phyloP scores from a whole-genome alignment of 2,797 vertebrate genomes.

The Fundulus diaphanus region DNA sequence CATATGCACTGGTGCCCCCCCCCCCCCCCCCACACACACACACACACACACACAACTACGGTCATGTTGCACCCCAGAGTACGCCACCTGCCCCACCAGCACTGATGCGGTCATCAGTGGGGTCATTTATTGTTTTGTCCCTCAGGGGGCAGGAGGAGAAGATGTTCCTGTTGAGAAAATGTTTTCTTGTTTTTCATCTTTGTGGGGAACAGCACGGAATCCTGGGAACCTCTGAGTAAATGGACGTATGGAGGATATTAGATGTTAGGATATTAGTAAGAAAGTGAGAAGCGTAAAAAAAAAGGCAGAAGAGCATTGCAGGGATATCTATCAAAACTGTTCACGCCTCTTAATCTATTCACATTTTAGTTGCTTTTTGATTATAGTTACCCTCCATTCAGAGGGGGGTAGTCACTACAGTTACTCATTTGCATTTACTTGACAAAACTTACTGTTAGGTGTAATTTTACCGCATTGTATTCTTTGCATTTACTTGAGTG shows the following conservation, averaged over 20 bases:
- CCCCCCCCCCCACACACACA: conserved; percentile 33
- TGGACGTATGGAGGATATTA: background rate
- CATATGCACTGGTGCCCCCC: conserved; percentile 12
- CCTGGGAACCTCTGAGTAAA: conserved; percentile 6
- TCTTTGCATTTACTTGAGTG: too few relatives aligned
- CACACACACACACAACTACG: conserved; percentile 19
- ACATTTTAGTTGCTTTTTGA: too few relatives aligned
- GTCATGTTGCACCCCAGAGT: conserved; percentile 42
- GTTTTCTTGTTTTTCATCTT: conserved; percentile 13
- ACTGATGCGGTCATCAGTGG: conserved; percentile 72
- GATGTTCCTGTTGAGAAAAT: conserved; percentile 17
- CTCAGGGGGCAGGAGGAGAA: conserved; percentile 40
- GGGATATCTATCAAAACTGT: background rate
- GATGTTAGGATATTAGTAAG: too few relatives aligned
- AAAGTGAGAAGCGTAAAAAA: background rate
- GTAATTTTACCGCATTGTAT: too few relatives aligned
- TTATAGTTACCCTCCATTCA: too few relatives aligned
- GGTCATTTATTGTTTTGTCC: conserved; percentile 78
- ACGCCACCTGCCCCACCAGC: conserved; percentile 42
- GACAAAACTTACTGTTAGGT: too few relatives aligned
- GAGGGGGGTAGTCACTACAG: too few relatives aligned
- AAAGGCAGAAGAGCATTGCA: background rate
- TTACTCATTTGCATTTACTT: too few relatives aligned
- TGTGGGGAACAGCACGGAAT: conserved; percentile 28
- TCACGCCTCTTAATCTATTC: background rate